Base-by-base conservation (phyloP, 1,140 invertebrate species). In the Diplogasteroides magnus region DNA sequence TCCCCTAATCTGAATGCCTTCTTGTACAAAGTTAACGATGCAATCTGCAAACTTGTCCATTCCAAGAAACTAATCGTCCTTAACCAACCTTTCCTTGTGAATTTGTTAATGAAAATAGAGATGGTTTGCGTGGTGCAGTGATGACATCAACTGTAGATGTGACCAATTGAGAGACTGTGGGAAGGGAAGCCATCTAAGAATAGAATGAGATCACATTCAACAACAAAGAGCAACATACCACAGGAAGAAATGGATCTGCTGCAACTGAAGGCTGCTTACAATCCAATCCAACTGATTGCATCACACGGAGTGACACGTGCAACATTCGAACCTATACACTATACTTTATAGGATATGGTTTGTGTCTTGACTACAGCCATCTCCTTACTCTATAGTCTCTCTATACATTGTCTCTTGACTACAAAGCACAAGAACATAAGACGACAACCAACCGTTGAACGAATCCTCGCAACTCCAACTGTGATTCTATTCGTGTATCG, bases 1-100 rank as follows among this genome's bases (percentile, higher is more conserved):
- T 81, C 79, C 25, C 79, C 79, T 26, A 81, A 61, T 48, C 78
- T 80, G 56, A 80, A 81, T 14, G 74, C 78, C 70, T 74, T 75
- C 57, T 72, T 78, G 26, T 72, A 80, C 58, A 83, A 74, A 55
- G 74, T 75, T n/a, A 81, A 65, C 2, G 71, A 59, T 31, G 80
- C 69, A 73, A 67, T 80, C 14, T 56, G 76, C n/a, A 80, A 48
- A 48, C 37, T 48, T 48, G 6, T 48, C 37, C 19, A 48, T 48
- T 11, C 37, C 37, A 11, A 6, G 6, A 11, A 48, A 48, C n/a
- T 48, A 19, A 11, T 48, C 6, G 37, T 48, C 37, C 19, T 19
- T 48, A 11, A n/a, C 37, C 19, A 6, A 48, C 37, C 37, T 48
- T 48, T 48, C 37, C 37, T 48, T 19, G 6, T 48, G 6, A 55